Evolutionary conservation across 1,140 invertebrate genomes (phyloP).

Genomic region (Octopus sinensis): DNA sequence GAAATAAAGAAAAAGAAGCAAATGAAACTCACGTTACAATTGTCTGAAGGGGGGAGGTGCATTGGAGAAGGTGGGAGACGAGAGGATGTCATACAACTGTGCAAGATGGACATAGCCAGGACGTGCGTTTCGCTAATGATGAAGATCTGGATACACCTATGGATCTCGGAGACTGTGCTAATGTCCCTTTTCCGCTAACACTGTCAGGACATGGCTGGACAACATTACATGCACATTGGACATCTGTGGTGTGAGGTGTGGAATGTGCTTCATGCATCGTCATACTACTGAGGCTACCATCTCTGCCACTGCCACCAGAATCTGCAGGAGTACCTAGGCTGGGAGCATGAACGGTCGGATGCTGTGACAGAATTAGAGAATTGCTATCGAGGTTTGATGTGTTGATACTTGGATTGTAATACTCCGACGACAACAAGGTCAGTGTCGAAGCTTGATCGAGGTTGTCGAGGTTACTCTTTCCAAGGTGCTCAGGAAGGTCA

Average conservation of each 20-base stretch:
- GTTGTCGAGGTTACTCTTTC: not conserved
- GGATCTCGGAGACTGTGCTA: too few relatives aligned
- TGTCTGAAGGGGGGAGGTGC: too few relatives aligned
- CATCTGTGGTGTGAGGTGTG: not conserved
- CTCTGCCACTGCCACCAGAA: not conserved
- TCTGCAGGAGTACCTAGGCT: not conserved
- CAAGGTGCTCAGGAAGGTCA: not conserved
- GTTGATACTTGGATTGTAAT: not conserved
- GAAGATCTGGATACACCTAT: not conserved
- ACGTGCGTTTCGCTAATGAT: not conserved
- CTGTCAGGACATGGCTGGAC: not conserved
- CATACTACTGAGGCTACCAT: too few relatives aligned
- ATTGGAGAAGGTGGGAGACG: not conserved
- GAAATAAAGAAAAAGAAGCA: not conserved
- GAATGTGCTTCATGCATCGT: not conserved
- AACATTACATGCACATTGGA: not conserved
- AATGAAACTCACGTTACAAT: not conserved
- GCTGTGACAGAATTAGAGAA: not conserved
- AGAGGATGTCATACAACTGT: not conserved
- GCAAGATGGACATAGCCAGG: not conserved
- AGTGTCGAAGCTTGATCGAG: slow-evolving; percentile 6
- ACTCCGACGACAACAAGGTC: slow-evolving; percentile 4
- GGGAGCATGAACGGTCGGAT: not conserved
- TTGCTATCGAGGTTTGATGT: not conserved
- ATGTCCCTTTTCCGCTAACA: too few relatives aligned